A percentile compares a stretch with the other conserved stretches of the same genome.
phyloP scores from a whole-genome alignment of 2,888 invertebrate genomes.

The Andrena bucephala region DNA sequence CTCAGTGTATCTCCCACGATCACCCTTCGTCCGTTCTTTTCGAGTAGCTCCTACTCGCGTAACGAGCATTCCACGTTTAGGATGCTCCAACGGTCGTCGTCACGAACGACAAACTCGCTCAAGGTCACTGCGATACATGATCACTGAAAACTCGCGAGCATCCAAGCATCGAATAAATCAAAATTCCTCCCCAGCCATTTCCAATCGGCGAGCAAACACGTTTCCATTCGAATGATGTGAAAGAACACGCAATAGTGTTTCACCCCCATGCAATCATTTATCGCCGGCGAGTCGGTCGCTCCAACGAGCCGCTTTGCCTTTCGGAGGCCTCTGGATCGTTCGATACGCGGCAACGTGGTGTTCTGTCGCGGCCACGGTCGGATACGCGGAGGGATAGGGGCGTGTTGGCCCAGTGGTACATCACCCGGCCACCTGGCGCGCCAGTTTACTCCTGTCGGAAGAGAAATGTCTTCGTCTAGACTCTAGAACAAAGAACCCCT shows the following conservation, averaged over 20 bases:
- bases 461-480: slow-evolving; percentile 37
- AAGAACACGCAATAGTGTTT: too few species aligned
- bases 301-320: background rate
- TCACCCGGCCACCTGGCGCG: background rate
- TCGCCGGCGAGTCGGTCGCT: too few species aligned
- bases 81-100: background rate
- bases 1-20: background rate
- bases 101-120: background rate
- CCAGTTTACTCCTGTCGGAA: background rate
- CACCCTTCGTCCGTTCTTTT: too few species aligned
- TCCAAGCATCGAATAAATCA: too few species aligned
- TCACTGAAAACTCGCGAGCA: background rate
- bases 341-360: background rate
- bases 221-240: too few species aligned
- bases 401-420: background rate
- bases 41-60: too few species aligned
- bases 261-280: too few species aligned
- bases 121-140: background rate
- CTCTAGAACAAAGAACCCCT: slow-evolving; percentile 46
- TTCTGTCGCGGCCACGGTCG: background rate
- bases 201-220: too few species aligned
- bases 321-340: background rate
- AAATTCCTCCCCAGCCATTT: too few species aligned
- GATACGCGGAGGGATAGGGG: background rate
- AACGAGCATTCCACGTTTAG: too few species aligned